Base-by-base conservation (phyloP, 2,113 vertebrate genomes). In the Ceuthmochares aereus region DNA sequence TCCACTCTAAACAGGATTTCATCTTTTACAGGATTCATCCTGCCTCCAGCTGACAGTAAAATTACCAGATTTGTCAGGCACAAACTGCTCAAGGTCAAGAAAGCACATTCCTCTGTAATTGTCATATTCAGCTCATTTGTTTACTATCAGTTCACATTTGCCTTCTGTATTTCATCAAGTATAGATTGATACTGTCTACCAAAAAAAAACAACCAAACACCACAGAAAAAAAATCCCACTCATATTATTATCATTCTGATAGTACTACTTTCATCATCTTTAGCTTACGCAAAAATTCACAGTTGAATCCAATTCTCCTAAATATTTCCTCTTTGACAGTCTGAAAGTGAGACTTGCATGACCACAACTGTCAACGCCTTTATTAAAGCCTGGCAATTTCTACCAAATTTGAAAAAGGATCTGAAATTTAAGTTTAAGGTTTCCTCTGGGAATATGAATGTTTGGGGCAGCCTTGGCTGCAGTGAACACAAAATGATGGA, bases 201-300 rank as follows among this genome's bases (percentile, higher is more conserved):
- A 16, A 81, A 60, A 34, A 40, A 30, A 21, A 22, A 21, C 21
- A 52, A 13, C 2, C 26, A 30, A 32, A 9, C 4, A 54, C 17
- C 11, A 19, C 12, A 67, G 3, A 7, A 8, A 40, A 8, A 32
- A 45, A 34, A 26, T n/a, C 1, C 10, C 21, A 45, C 7, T 2
- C 12, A 32, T 7, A 55, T 12, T 51, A 64, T 20, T 27, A 69
- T 2, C 3, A 19, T 73, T 92, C 20, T 73, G 32, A 45, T 10
- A 58, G 6, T 51, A 42, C 37, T 37, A 5, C 6, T 87, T 37
- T 63, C 34, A 37, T 36, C 14, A 43, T n/a, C 8, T 56, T 26
- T 42, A 86, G 49, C 4, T 13, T 47, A 49, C 0, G 4, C 21
- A 59, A 70, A 91, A 79, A 68, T 13, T 47, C 37, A 32, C 22